Evolutionary conservation across 2,888 invertebrate species (phyloP).

Genomic region (Cephus nigrinus): DNA sequence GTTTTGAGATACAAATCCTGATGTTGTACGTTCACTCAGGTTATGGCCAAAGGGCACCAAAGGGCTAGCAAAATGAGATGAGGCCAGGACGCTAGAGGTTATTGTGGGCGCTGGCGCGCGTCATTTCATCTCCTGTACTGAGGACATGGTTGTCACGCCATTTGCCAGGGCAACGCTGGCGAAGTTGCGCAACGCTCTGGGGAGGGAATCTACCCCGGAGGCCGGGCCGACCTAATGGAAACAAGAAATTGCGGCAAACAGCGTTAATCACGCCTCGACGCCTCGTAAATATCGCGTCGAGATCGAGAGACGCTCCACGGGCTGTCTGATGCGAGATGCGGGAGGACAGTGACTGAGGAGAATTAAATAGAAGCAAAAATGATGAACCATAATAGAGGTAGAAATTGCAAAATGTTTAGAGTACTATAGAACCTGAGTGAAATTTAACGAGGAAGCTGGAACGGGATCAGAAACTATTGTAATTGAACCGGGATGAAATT

Average conservation of each 20-base stretch:
- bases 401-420: background rate
- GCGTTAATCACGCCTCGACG: conserved; percentile 62
- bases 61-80: conserved; percentile 30
- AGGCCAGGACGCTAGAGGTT: conserved; percentile 49
- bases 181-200: conserved; percentile 44
- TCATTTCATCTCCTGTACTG: conserved; percentile 62
- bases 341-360: background rate
- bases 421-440: background rate
- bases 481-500: background rate
- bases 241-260: conserved; percentile 66
- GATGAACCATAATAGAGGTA: background rate
- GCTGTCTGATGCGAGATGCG: background rate
- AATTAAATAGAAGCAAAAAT: background rate
- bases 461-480: background rate
- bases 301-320: conserved; percentile 7
- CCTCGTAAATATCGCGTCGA: conserved; percentile 56
- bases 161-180: conserved; percentile 42
- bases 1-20: background rate
- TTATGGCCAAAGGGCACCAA: background rate
- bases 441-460: background rate
- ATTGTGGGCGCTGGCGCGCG: conserved; percentile 64
- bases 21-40: background rate
- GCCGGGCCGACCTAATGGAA: conserved; percentile 65
- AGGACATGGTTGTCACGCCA: conserved; percentile 55
- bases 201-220: conserved; percentile 60